phyloP scores from a whole-genome alignment of 2,113 vertebrate species.

The Quiscalus mexicanus region DNA sequence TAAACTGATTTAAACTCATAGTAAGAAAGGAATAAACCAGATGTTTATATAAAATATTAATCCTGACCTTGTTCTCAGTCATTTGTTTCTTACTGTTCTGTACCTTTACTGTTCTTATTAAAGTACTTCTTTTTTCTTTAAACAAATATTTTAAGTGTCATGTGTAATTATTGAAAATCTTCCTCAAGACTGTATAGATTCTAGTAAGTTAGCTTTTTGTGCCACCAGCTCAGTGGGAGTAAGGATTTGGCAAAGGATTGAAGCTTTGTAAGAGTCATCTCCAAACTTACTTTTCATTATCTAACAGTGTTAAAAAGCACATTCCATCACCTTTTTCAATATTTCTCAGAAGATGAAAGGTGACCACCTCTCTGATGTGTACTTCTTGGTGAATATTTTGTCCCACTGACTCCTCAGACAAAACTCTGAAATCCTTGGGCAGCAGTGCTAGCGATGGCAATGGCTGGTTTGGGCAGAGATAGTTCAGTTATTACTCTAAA shows the following conservation, averaged over 20 bases:
- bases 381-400: neutral
- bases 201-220: neutral
- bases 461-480: neutral
- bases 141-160: neutral
- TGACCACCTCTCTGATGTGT: neutral
- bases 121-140: neutral
- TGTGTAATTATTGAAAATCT: neutral
- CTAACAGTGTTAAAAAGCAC: neutral
- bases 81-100: neutral
- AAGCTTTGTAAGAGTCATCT: neutral
- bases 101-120: neutral
- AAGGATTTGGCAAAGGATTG: neutral
- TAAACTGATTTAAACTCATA: conserved; percentile 34
- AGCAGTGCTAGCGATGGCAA: neutral
- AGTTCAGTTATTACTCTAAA: neutral
- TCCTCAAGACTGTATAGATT: neutral
- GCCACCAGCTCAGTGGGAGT: neutral
- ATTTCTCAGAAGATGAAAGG: neutral
- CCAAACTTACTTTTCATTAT: neutral
- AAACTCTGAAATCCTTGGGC: neutral
- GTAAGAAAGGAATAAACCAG: neutral
- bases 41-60: neutral
- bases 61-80: neutral
- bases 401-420: neutral
- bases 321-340: neutral